Conservation (phyloP, 2,888 invertebrate species). For the Heliconius sara region DNA sequence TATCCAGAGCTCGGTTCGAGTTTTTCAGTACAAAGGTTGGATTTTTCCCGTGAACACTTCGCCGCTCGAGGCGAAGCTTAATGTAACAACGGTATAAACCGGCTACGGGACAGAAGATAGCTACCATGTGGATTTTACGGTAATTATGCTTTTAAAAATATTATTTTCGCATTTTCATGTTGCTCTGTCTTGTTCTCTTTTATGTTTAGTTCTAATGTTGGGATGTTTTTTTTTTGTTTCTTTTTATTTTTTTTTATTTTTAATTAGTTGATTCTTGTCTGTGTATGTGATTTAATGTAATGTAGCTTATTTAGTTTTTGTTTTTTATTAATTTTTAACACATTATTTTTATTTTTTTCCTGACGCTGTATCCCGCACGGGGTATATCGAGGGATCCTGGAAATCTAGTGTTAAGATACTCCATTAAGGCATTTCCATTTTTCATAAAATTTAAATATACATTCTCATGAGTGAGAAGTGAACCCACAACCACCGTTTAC, state of each 20-base stretch:
- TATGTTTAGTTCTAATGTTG: not conserved
- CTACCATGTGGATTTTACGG: slow-evolving; percentile 27
- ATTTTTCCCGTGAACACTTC: slow-evolving; percentile 69
- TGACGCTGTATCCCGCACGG: no score
- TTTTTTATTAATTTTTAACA: not conserved
- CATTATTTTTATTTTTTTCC: not conserved
- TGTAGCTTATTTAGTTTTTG: not conserved
- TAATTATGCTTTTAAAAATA: slow-evolving; percentile 33
- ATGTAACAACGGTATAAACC: slow-evolving; percentile 55
- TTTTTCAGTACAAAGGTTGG: slow-evolving; percentile 56
- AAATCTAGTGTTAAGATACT: no score
- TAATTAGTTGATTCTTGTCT: not conserved
- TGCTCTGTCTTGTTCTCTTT: slow-evolving; percentile 3
- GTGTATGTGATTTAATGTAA: not conserved
- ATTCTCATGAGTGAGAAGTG: no score
- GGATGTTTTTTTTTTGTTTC: not conserved
- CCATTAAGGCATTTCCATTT: no score
- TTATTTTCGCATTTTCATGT: slow-evolving; percentile 18
- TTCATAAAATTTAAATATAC: no score
- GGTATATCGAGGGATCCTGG: no score
- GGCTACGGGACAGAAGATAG: slow-evolving; percentile 29
- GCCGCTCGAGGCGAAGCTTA: slow-evolving; percentile 58
- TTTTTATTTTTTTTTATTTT: not conserved
- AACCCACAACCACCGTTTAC: no score
- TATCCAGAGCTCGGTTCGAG: slow-evolving; percentile 57